Percentiles rank a stretch among this genome's conserved stretches.
These are phyloP conservation scores for Bombycilla garrulus DNA, from an alignment of 2,113 vertebrate genomes.

Conservation along the genomic window DNA sequence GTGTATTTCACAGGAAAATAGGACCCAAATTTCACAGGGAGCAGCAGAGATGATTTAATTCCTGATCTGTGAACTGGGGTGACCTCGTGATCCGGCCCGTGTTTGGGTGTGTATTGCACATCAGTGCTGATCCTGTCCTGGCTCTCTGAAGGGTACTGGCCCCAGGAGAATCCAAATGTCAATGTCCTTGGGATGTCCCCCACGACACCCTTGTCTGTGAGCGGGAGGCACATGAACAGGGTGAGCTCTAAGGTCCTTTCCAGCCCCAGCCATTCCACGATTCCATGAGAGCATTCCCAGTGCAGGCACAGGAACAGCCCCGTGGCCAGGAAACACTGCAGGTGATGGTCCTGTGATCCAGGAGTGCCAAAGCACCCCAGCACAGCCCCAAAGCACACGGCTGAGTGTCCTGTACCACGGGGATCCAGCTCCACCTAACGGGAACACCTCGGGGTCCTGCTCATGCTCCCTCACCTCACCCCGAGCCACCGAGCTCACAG, in stretches of 20 bases:
- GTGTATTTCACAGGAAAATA: fast-evolving
- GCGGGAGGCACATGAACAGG: neutral
- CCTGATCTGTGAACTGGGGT: neutral
- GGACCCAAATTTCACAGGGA: neutral
- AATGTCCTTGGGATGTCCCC: neutral
- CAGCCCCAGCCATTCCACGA: neutral
- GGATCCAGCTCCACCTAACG: fast-evolving
- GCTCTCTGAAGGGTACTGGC: too few species aligned
- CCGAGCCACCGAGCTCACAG: neutral
- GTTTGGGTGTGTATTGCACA: fast-evolving
- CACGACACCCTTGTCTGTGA: fast-evolving
- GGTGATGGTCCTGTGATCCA: fast-evolving
- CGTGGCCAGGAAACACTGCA: neutral
- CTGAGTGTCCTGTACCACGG: fast-evolving
- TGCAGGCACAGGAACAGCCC: fast-evolving
- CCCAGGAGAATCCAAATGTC: neutral
- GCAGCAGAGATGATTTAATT: neutral
- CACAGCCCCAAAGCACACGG: fast-evolving
- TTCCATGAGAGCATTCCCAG: neutral
- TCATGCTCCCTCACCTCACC: fast-evolving
- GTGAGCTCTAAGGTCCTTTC: neutral
- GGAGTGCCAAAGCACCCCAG: neutral
- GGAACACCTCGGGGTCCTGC: neutral
- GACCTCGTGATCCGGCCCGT: fast-evolving
- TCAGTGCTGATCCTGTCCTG: fast-evolving